Evolutionary conservation across 2,113 vertebrate species (phyloP), one percentile per base, ranked within the genome.

Genomic region (Albula glossodonta): DNA sequence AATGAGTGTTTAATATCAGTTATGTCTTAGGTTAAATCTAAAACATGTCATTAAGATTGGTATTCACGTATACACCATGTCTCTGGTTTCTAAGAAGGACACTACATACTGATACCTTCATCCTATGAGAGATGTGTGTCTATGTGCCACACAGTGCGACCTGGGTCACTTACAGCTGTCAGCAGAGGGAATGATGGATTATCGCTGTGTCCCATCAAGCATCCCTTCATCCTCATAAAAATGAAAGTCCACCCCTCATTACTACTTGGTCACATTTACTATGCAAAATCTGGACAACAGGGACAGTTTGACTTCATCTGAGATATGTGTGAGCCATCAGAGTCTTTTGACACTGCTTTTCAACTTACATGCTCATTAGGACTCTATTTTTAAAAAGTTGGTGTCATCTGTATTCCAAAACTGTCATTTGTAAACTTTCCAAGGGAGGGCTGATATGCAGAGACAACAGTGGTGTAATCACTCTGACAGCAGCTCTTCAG

Each of bases 241-340:
- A 83, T 63, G 5, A 63, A 63, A 83, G 25, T 31, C 31, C 31
- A 48, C 11, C 31, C 81, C 63, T 60, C 81, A 83, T 57, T 13
- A 60, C n/a, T n/a, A 53, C 25, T 83, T 57, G 51, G 53, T 83
- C 81, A 63, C 81, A 60, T 83, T 60, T 56, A 83, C 60, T 83
- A 83, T 63, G 81, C 81, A 60, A 48, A 52, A 60, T 83, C 41
- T 63, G 53, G 81, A 63, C 53, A 60, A 57, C 48, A 4, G 52
- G 56, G 81, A 83, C 15, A 2, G 53, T 63, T 57, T 83, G 81
- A 56, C 70, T 41, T 13, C 52, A 63, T 60, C 25, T 51, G n/a
- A 60, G 31, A 63, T n/a, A 31, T 56, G 57, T 60, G 63, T 63
- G 22, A 74, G 9, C 53, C 53, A 83, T 83, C 81, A 83, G 57